Evolutionary conservation across 30 jellyfish, hydroid and myxozoan species (phyloP).

Genomic region (Pelagia noctiluca): DNA sequence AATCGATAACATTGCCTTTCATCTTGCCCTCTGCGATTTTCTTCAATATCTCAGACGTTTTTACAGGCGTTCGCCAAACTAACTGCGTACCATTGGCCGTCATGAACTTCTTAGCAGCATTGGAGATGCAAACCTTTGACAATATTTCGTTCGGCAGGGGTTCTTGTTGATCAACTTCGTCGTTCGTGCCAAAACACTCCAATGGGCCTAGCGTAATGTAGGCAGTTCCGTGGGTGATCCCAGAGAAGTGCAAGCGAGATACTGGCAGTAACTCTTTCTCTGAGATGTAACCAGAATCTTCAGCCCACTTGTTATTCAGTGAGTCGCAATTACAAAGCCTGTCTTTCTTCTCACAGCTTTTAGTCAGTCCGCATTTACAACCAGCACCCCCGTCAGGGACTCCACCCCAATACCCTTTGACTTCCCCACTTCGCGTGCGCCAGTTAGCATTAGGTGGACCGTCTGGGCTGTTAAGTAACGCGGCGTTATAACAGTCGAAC

Average conservation of each 20-base stretch:
- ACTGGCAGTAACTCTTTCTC: constrained; percentile 82
- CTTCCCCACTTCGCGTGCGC: constrained; percentile 72
- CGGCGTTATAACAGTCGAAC: constrained; percentile 81
- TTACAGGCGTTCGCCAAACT: constrained; percentile 59
- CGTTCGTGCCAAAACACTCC: constrained; percentile 84
- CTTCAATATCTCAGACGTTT: not conserved
- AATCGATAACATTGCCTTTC: no score
- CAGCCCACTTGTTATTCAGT: constrained; percentile 73
- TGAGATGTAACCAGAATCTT: constrained; percentile 82
- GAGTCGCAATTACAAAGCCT: constrained; percentile 94
- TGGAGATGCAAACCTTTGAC: constrained; percentile 76
- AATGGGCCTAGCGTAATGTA: constrained; percentile 84
- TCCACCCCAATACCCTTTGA: constrained; percentile 92
- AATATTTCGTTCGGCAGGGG: constrained; percentile 59
- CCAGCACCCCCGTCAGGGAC: constrained; percentile 85
- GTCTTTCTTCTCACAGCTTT: constrained; percentile 69
- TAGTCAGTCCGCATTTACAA: constrained; percentile 85
- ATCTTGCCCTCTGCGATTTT: not conserved
- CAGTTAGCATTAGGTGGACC: constrained; percentile 91
- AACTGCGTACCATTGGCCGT: constrained; percentile 72
- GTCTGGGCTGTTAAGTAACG: constrained; percentile 73
- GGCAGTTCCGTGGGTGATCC: constrained; percentile 69
- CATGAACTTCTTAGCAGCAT: constrained; percentile 39
- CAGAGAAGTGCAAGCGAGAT: constrained; percentile 72
- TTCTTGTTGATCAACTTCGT: constrained; percentile 28